Evolutionary conservation across 2,888 invertebrate species (phyloP), one percentile per base, ranked within the genome.

Genomic region (Limnephilus lunatus): DNA sequence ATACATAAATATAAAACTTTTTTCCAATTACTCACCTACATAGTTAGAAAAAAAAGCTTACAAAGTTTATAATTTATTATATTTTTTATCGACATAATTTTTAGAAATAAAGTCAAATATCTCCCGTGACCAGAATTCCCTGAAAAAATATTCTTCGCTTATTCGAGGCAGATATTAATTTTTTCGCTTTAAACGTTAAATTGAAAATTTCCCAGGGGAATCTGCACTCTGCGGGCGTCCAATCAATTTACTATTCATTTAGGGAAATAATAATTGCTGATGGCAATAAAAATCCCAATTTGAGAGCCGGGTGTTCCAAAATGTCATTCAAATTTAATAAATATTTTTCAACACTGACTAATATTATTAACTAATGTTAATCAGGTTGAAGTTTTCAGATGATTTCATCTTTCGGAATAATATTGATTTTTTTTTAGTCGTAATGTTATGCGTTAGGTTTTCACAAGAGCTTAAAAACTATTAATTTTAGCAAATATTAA

Each of bases 181-280:
- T 32, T 85, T 85, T 25, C 32, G 44, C 4, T 39, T 25, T 85
- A 85, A 39, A 44, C n/a, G 44, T 25, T 19, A 85, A 85, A 44
- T 39, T 32, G 85, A 44, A n/a, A 85, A 85, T 85, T 85, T 85
- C 44, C 85, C 85, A 25, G 11, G 39, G 85, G 85, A 85, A 14
- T 85, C 4, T 11, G 39, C 25, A 32, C 14, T 85, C 4, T 11
- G 39, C 25, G 19, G 30, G 30, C 82, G 31, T 32, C 85, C 44
- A 85, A 85, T 85, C 85, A 39, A 85, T 25, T 85, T 44, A 11
- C 25, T 35, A 11, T 32, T 44, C 44, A 31, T 85, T 12, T 25
- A 39, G n/a, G n/a, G 85, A 85, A 82, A 82, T n/a, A n/a, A 15
- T 82, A 68, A 32, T 82, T 39, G 85, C 85, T 85, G 85, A 85